Evolutionary conservation across 2,113 vertebrate genomes (phyloP), one percentile per base, ranked within the genome.

Genomic region (Psettodes erumei): DNA sequence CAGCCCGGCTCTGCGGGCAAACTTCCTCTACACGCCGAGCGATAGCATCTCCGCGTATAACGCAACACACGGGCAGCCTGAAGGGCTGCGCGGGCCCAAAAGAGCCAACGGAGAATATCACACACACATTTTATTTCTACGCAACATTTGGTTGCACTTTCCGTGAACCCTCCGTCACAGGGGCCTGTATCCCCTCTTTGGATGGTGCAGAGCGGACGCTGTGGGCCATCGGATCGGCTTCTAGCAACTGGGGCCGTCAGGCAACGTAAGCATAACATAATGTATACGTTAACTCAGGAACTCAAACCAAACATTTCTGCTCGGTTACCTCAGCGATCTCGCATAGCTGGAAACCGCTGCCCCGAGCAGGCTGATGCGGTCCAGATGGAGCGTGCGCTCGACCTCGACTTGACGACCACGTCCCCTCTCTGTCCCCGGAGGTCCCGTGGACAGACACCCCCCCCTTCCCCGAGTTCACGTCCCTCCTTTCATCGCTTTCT

Each of bases 131-230:
- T 71, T 30, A 37, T 37, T 60, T 35, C 45, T 56, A 6, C 55
- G 43, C n/a, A 82, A 55, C 58, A 55, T 74, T 81, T 62, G 47
- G n/a, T 63, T 85, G 71, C 79, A 89, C 84, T 79, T 61, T 55
- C 4, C 37, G 23, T 88, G 88, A 88, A 88, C 86, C 71, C 51
- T 23, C 27, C 12, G 21, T 79, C 71, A 38, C 27, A 16, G 18
- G n/a, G 50, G 77, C 63, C 71, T 60, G 65, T 48, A 70, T 83
- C 59, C 73, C 79, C 61, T 70, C 79, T 73, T n/a, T 8, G 33
- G 58, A 78, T 37, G 55, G 61, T 69, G 65, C 16, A 51, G 25
- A 74, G 60, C 65, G 45, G 48, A 85, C 71, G 77, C 21, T 51
- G 21, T 35, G 16, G 69, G 53, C 73, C 21, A 35, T 35, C 8